Conservation (phyloP, 2,797 vertebrate genomes). For the Paedocypris micromegethes region DNA sequence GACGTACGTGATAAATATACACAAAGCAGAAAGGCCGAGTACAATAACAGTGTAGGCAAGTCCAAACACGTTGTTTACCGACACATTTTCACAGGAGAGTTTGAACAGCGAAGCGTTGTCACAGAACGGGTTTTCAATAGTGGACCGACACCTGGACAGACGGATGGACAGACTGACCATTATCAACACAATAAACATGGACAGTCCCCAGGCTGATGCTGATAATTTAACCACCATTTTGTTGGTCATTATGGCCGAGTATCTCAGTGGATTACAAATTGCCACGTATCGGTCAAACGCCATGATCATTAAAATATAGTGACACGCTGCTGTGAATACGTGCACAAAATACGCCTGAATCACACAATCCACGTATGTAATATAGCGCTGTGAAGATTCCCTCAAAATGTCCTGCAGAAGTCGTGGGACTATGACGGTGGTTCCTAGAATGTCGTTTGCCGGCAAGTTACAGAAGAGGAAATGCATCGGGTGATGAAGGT, state of each 20-base stretch:
- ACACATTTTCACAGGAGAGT: constrained; percentile 9
- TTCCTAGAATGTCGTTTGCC: constrained; percentile 59
- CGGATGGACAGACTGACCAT: constrained; percentile 57
- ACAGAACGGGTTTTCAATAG: constrained; percentile 56
- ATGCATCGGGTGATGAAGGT: constrained; percentile 52
- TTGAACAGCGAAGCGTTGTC: constrained; percentile 12
- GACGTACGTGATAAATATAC: constrained; percentile 60
- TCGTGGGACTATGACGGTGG: constrained; percentile 56
- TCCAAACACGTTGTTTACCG: constrained; percentile 6
- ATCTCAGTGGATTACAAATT: constrained; percentile 66
- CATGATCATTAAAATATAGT: constrained; percentile 67
- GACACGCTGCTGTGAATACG: constrained; percentile 62
- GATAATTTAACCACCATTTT: constrained; percentile 54
- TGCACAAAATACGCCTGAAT: constrained; percentile 44
- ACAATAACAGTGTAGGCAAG: constrained; percentile 46
- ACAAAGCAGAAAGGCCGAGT: constrained; percentile 52
- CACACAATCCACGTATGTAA: constrained; percentile 59
- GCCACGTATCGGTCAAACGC: constrained; percentile 70
- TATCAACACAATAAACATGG: constrained; percentile 54
- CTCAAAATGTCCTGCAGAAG: constrained; percentile 61
- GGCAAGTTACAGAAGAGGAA: constrained; percentile 67
- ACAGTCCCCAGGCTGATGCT: constrained; percentile 34
- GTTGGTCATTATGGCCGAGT: constrained; percentile 56
- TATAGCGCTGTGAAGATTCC: constrained; percentile 55
- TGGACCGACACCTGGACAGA: constrained; percentile 59